Evolutionary conservation across 1,140 invertebrate genomes (phyloP), one percentile per base, ranked within the genome.

Genomic region (Bombus ignitus): DNA sequence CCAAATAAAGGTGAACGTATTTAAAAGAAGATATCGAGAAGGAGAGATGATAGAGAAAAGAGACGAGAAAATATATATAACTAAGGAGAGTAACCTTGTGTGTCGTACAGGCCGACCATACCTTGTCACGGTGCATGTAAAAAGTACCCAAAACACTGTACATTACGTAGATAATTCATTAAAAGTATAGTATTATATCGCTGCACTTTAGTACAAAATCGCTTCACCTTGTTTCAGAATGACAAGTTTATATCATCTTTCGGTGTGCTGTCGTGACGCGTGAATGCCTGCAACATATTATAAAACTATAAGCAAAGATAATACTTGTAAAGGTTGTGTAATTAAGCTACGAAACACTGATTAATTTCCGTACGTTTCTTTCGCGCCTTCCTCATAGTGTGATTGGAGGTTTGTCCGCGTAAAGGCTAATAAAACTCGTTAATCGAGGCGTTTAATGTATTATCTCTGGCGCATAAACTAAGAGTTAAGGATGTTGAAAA

Each of bases 181-280:
- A 91, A 92, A 94, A 90, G 79, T 92, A 92, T 93, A 89, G 91
- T 92, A 92, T 91, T 92, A 94, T 93, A 92, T 94, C 92, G 93
- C 92, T 94, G 94, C 94, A 95, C 94, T 95, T 95, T 94, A 95
- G 94, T 95, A 95, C 94, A 95, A 95, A 93, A 94, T 92, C 85
- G 92, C 92, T 95, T 94, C 83, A 92, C 92, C 92, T 93, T 94
- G 90, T 88, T 93, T 93, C 90, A 85, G 91, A 90, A 90, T 89
- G 88, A 89, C 92, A 92, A 83, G 88, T 91, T 93, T 91, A 90
- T 91, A 92, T 93, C 92, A 89, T 93, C 86, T 91, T 86, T 92
- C 85, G 82, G 88, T 92, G 86, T 90, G 91, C 87, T 91, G 81
- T 91, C 80, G 90, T 92, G 90, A 93, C 88, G 91, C 86, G 89